phyloP scores from a whole-genome alignment of 2,113 vertebrate genomes.

The Malurus alboscapulatus region DNA sequence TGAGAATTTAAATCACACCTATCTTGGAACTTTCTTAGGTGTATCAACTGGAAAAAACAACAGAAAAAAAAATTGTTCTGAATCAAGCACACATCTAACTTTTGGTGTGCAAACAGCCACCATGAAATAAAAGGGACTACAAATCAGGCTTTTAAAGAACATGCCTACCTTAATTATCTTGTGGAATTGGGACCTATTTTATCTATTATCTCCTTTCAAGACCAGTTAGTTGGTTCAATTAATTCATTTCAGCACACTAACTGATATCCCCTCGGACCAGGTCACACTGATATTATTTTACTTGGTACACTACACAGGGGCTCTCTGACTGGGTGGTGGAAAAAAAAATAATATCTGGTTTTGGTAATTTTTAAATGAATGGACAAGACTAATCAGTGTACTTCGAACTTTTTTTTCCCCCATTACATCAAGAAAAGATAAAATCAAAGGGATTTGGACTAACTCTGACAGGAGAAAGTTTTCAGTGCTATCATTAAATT shows the following conservation, averaged over 20 bases:
- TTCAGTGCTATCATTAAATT: neutral
- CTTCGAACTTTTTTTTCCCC: neutral
- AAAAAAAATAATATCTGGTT: neutral
- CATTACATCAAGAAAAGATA: neutral
- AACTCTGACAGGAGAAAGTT: neutral
- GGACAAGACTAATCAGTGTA: neutral
- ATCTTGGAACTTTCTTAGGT: neutral
- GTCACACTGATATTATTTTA: neutral
- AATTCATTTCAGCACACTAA: neutral
- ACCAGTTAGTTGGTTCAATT: neutral
- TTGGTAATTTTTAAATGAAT: neutral
- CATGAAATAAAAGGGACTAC: neutral
- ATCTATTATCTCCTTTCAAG: neutral
- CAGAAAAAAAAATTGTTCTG: neutral
- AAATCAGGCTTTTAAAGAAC: conserved; percentile 14
- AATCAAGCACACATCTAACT: neutral
- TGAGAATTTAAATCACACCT: neutral
- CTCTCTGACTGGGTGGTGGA: neutral
- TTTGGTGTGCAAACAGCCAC: neutral
- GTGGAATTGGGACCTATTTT: neutral
- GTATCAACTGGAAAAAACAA: neutral
- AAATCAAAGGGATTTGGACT: neutral
- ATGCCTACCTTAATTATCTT: neutral
- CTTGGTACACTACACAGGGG: neutral
- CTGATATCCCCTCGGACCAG: neutral